These are phyloP conservation scores for Coptotermes formosanus DNA, from an alignment of 1,140 invertebrate genomes.

Conservation along the genomic window DNA sequence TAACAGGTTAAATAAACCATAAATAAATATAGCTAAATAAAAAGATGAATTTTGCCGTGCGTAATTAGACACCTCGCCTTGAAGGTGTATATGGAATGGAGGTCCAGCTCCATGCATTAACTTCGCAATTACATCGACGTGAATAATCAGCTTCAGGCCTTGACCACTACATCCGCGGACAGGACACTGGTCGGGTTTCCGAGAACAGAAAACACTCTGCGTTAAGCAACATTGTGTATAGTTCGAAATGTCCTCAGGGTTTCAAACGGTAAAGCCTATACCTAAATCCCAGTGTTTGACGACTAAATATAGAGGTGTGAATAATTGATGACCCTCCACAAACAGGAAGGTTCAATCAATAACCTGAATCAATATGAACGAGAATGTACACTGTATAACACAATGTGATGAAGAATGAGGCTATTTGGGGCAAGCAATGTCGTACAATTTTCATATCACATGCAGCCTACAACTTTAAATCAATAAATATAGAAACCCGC, in stretches of 20 bases:
- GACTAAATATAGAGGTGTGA: neutral
- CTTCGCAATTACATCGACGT: too few species aligned
- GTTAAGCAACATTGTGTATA: too few species aligned
- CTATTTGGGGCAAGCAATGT: neutral
- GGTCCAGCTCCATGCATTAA: too few species aligned
- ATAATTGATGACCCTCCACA: neutral
- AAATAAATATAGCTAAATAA: too few species aligned
- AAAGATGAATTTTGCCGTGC: too few species aligned
- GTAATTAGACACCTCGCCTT: too few species aligned
- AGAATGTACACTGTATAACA: neutral
- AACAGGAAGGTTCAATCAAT: neutral
- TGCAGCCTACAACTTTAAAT: neutral
- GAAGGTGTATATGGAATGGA: too few species aligned
- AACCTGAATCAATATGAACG: neutral
- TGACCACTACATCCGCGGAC: too few species aligned
- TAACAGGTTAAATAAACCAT: too few species aligned
- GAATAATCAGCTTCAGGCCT: too few species aligned
- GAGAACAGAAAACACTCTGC: too few species aligned
- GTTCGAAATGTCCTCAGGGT: neutral
- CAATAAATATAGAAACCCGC: neutral
- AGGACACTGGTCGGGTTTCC: too few species aligned
- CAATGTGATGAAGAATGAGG: neutral
- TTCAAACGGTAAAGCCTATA: neutral
- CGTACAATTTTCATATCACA: neutral
- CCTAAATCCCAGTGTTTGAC: neutral